Base-by-base conservation (phyloP, 2,888 invertebrate genomes). In the Carabus problematicus region DNA sequence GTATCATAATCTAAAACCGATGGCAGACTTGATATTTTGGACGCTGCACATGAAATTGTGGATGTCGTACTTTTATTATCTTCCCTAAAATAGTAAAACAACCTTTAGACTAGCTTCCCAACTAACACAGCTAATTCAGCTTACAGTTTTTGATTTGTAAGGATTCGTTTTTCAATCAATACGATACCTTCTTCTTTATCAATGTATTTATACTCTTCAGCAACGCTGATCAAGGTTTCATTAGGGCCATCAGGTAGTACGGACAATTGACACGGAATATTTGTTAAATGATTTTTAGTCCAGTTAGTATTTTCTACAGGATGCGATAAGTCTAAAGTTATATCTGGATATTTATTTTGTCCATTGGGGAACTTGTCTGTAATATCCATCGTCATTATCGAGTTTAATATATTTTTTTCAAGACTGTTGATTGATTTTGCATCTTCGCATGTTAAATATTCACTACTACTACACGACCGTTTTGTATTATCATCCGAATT, bases 151-250 rank as follows among this genome's bases (percentile, higher is more conserved):
- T 86, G 82, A 8, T 86, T 83, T 1, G 86, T 84, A 1, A 86
- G 81, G 62, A 87, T 75, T 75, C 88, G 84, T 74, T 85, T 87
- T 79, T 91, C 93, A 73, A 89, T 86, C 54, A 93, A 84, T 3
- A 88, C 85, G 0, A 93, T 84, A 56, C 89, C 88, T 74, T 91
- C 87, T 56, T 91, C 88, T 66, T 84, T 83, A 77, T 93, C 93
- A 29, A 89, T 87, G 76, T 93, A 92, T 61, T 88, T 89, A 75
- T 92, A 93, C 71, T 92, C 88, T 75, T 93, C 92, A 1, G 89
- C 85, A 58, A 91, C 84, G 73, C 6, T 29, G 29, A 29, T 29
- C 29, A 29, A 3, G 6, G 29, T 3, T 29, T 29, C 29, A 29
- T 29, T 29, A 2, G 29, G 29, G 29, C 29, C 29, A 29, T 29